A percentile compares a stretch with the other conserved stretches of the same genome.
phyloP scores from a whole-genome alignment of 2,113 vertebrate species.

The Eurypyga helias region DNA sequence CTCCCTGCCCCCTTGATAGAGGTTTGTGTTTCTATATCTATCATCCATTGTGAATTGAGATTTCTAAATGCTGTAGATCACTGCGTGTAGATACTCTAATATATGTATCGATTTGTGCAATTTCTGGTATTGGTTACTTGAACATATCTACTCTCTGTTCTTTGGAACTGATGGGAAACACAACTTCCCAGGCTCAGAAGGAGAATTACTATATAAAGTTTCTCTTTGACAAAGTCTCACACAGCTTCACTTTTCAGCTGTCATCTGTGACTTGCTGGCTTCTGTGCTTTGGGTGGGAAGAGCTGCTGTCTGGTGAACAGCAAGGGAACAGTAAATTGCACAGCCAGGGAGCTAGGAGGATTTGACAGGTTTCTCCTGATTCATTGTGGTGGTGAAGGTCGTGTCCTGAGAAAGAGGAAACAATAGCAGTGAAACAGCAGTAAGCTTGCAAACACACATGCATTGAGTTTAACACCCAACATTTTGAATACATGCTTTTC shows the following conservation, averaged over 20 bases:
- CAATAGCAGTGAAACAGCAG: slow-evolving; percentile 28
- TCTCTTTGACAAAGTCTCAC: background rate
- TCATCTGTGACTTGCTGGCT: slow-evolving; percentile 35
- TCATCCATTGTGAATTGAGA: slow-evolving; percentile 78
- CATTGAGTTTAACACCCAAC: background rate
- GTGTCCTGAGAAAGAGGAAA: slow-evolving; percentile 51
- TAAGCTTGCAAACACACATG: background rate
- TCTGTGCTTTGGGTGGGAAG: slow-evolving; percentile 19
- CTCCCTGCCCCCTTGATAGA: slow-evolving; percentile 76
- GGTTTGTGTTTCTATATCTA: slow-evolving; percentile 81
- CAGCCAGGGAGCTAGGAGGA: slow-evolving; percentile 11
- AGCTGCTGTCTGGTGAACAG: slow-evolving; percentile 1
- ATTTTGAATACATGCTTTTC: background rate
- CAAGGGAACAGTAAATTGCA: slow-evolving; percentile 11
- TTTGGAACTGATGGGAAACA: background rate
- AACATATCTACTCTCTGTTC: background rate
- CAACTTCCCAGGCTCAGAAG: background rate
- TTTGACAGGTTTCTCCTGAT: slow-evolving; percentile 23
- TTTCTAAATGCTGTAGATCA: background rate
- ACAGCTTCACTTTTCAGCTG: slow-evolving; percentile 24
- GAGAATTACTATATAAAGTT: background rate
- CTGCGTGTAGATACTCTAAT: background rate
- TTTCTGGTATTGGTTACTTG: background rate
- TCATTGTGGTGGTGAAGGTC: slow-evolving; percentile 57
- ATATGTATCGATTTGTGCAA: background rate